These are phyloP conservation scores for Pachypanchax playfairii DNA, from an alignment of 2,113 vertebrate genomes.

Conservation along the genomic window DNA sequence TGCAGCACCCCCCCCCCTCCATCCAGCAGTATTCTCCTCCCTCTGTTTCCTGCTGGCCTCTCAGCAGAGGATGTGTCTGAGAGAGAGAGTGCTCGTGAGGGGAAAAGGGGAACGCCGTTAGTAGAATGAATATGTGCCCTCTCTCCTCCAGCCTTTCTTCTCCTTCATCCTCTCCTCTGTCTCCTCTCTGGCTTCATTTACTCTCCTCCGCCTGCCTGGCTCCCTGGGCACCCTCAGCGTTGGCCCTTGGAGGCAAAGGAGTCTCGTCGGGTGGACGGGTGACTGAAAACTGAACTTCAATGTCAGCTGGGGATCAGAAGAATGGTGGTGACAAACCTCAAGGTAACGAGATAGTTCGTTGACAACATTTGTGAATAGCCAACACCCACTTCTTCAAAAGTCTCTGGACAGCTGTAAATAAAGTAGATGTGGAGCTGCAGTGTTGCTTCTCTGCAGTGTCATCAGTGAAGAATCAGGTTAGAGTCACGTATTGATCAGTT, in stretches of 20 bases:
- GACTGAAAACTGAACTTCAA: conserved; percentile 68
- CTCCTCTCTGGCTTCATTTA: conserved; percentile 21
- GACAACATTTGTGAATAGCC: conserved; percentile 19
- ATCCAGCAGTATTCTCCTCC: conserved; percentile 35
- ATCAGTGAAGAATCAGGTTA: neutral
- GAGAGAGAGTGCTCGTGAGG: conserved; percentile 59
- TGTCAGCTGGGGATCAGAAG: conserved; percentile 74
- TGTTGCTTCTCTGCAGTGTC: neutral
- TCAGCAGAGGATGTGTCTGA: conserved; percentile 77
- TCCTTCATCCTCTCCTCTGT: conserved; percentile 30
- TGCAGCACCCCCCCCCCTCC: conserved; percentile 30
- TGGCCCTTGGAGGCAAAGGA: conserved; percentile 54
- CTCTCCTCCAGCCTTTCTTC: conserved; percentile 57
- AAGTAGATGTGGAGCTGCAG: neutral
- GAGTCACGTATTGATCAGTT: neutral
- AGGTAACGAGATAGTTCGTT: conserved; percentile 66
- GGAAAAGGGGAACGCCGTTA: conserved; percentile 68
- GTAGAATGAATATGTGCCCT: conserved; percentile 69
- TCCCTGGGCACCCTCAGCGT: conserved; percentile 30
- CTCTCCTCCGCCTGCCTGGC: conserved; percentile 27
- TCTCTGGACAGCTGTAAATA: conserved; percentile 18
- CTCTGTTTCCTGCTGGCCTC: conserved; percentile 79
- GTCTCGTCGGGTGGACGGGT: conserved; percentile 42
- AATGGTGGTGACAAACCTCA: conserved; percentile 66
- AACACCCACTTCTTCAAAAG: conserved; percentile 44